Evolutionary conservation across 2,888 invertebrate genomes (phyloP).

Genomic region (Danaus chrysippus): DNA sequence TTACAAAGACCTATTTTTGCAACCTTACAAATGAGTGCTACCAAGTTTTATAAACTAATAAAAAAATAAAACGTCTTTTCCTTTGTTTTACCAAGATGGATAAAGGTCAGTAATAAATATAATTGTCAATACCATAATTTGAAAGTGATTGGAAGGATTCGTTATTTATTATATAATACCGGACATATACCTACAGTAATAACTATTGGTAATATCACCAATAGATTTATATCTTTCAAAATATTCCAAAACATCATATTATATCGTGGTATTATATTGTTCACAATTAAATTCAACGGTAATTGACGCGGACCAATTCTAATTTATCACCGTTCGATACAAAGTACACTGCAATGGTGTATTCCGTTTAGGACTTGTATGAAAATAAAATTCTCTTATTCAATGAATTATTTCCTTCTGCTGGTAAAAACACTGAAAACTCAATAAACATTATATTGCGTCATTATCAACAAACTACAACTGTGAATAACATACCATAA

Average conservation of each 20-base stretch:
- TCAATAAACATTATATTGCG: neutral
- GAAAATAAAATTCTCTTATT: neutral
- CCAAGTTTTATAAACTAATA: no score
- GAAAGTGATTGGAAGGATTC: neutral
- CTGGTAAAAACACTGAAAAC: neutral
- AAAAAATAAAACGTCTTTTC: no score
- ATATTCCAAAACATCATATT: slow-evolving; percentile 12
- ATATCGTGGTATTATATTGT: slow-evolving; percentile 27
- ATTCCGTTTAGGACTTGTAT: slow-evolving; percentile 25
- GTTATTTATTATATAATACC: slow-evolving; percentile 10
- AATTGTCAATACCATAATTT: no score
- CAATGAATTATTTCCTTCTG: neutral
- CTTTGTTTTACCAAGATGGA: no score
- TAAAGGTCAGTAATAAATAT: no score
- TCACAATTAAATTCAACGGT: slow-evolving; percentile 42
- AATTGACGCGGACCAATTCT: slow-evolving; percentile 51
- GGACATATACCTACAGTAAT: slow-evolving; percentile 12
- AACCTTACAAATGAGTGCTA: no score
- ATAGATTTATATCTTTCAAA: slow-evolving; percentile 23
- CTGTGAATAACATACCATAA: no score
- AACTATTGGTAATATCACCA: slow-evolving; percentile 20
- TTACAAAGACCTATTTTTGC: no score
- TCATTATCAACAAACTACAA: no score
- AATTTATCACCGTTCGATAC: slow-evolving; percentile 54
- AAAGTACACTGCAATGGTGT: slow-evolving; percentile 39